Conservation (phyloP, 2,888 invertebrate genomes). For the Anagyrus pseudococci region DNA sequence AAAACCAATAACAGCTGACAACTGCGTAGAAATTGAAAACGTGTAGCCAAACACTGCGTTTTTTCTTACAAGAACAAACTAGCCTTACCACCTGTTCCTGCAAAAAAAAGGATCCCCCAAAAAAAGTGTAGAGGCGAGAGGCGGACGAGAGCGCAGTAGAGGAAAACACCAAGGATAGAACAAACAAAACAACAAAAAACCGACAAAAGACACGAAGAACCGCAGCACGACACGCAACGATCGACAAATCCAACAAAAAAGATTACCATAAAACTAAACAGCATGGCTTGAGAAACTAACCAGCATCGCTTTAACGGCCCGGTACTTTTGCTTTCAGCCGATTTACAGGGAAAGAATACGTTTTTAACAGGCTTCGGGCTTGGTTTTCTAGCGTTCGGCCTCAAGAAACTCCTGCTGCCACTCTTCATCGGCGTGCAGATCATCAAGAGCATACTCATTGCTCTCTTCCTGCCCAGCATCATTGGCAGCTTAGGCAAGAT, state of each 20-base stretch:
- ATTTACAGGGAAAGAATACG: conserved; percentile 65
- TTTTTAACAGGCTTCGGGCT: conserved; percentile 72
- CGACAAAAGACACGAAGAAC: neutral
- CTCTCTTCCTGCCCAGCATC: conserved; percentile 84
- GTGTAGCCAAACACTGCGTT: too few relatives aligned
- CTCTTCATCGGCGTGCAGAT: conserved; percentile 83
- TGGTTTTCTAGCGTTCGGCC: conserved; percentile 76
- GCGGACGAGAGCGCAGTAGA: too few relatives aligned
- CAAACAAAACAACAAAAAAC: neutral
- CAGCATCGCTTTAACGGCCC: conserved; percentile 56
- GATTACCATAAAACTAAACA: conserved; percentile 30
- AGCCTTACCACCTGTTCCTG: too few relatives aligned
- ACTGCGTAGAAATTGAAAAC: too few relatives aligned
- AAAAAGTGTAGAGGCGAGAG: too few relatives aligned
- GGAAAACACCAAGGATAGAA: too few relatives aligned
- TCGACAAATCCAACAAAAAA: neutral
- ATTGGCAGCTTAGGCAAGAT: conserved; percentile 84
- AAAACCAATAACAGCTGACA: too few relatives aligned
- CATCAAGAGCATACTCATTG: conserved; percentile 81
- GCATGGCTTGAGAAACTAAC: conserved; percentile 60
- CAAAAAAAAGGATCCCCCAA: too few relatives aligned
- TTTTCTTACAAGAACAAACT: too few relatives aligned
- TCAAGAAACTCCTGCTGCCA: conserved; percentile 84
- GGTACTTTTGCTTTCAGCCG: conserved; percentile 61
- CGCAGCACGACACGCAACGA: neutral